These are phyloP conservation scores for Synanceia verrucosa DNA, from an alignment of 2,797 vertebrate species.

Conservation along the genomic window DNA sequence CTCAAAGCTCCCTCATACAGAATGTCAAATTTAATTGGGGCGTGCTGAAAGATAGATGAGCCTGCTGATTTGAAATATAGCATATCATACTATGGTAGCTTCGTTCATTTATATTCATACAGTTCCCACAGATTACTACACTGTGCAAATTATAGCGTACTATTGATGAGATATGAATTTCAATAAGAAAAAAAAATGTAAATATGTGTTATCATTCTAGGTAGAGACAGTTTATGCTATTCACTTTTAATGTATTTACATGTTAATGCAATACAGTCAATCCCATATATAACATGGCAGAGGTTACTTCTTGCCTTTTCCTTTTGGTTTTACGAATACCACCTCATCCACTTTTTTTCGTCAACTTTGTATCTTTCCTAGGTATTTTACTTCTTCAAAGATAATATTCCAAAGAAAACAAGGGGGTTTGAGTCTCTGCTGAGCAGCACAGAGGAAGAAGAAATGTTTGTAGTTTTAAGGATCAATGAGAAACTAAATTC, in stretches of 20 bases:
- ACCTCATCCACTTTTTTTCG: slow-evolving; percentile 9
- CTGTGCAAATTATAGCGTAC: slow-evolving; percentile 50
- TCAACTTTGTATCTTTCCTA: slow-evolving; percentile 18
- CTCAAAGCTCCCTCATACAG: slow-evolving; percentile 57
- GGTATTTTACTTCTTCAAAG: slow-evolving; percentile 40
- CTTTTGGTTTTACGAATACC: slow-evolving; percentile 33
- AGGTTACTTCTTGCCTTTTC: slow-evolving; percentile 31
- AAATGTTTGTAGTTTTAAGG: slow-evolving; percentile 48
- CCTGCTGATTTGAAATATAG: slow-evolving; percentile 60
- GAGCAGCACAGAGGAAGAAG: slow-evolving; percentile 29
- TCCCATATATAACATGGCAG: slow-evolving; percentile 4
- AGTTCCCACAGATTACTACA: slow-evolving; percentile 48
- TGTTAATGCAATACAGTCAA: slow-evolving; percentile 19
- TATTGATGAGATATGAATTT: slow-evolving; percentile 46
- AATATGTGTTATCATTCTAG: slow-evolving; percentile 42
- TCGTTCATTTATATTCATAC: slow-evolving; percentile 64
- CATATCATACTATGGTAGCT: slow-evolving; percentile 35
- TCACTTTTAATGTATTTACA: slow-evolving; percentile 24
- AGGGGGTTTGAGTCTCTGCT: slow-evolving; percentile 17
- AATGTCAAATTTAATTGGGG: slow-evolving; percentile 78
- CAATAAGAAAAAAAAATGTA: slow-evolving; percentile 36
- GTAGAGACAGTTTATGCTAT: slow-evolving; percentile 21
- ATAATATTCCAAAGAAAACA: slow-evolving; percentile 23
- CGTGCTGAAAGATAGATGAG: slow-evolving; percentile 66
- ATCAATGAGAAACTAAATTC: slow-evolving; percentile 54